These are phyloP conservation scores for Spondyliosoma cantharus DNA, from an alignment of 2,797 vertebrate genomes.

Conservation along the genomic window DNA sequence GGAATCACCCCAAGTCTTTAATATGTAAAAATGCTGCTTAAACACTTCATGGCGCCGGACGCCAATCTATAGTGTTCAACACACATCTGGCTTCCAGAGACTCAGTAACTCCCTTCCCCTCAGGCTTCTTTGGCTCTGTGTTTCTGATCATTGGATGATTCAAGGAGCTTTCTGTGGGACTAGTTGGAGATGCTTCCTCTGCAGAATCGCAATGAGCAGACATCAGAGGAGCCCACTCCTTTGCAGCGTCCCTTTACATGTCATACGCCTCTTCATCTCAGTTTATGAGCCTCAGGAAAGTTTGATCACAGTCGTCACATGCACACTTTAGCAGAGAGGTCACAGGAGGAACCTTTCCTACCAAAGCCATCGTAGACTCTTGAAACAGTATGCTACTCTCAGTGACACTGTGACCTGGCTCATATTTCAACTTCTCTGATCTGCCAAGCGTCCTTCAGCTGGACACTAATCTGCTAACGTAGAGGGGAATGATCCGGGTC, in stretches of 20 bases:
- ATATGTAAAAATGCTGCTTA: slow-evolving; percentile 63
- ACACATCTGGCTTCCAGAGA: slow-evolving; percentile 83
- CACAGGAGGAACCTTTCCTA: slow-evolving; percentile 13
- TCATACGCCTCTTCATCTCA: slow-evolving; percentile 44
- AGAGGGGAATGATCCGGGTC: not conserved
- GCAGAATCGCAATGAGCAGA: slow-evolving; percentile 64
- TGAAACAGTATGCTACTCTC: slow-evolving; percentile 27
- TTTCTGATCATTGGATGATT: slow-evolving; percentile 63
- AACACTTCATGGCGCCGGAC: slow-evolving; percentile 48
- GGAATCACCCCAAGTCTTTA: slow-evolving; percentile 58
- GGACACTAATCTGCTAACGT: not conserved
- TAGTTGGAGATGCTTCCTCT: slow-evolving; percentile 42
- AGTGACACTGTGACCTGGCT: slow-evolving; percentile 29
- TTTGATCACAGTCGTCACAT: slow-evolving; percentile 30
- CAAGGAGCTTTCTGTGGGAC: slow-evolving; percentile 48
- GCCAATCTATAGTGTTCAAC: slow-evolving; percentile 69
- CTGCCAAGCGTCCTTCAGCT: slow-evolving; percentile 7
- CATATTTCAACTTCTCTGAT: slow-evolving; percentile 41
- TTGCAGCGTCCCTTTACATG: slow-evolving; percentile 27
- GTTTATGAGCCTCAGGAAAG: slow-evolving; percentile 37
- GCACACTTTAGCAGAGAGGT: slow-evolving; percentile 28
- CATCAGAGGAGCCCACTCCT: slow-evolving; percentile 50
- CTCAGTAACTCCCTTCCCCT: slow-evolving; percentile 41
- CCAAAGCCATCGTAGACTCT: slow-evolving; percentile 15
- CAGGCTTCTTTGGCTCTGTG: slow-evolving; percentile 44